Evolutionary conservation across 1,140 invertebrate species (phyloP).

Genomic region (Drosophila sturtevanti): DNA sequence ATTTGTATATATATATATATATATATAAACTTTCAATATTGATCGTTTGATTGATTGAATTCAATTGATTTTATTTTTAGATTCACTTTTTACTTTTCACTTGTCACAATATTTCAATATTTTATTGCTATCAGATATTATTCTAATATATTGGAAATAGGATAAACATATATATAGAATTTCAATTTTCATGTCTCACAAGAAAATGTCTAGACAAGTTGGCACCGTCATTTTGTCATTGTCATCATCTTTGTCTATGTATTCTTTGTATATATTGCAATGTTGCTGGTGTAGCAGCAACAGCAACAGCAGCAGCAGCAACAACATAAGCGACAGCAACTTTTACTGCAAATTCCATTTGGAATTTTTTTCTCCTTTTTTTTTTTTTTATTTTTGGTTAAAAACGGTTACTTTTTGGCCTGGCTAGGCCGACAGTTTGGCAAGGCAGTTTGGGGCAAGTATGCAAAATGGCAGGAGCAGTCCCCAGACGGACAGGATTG

Average conservation of each 20-base stretch:
- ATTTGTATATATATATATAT: no score
- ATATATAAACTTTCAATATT: no score
- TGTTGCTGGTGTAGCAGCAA: conserved; percentile 21
- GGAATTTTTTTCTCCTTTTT: background rate
- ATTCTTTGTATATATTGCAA: conserved; percentile 32
- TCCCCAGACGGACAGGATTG: conserved; percentile 27
- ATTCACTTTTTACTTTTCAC: no score
- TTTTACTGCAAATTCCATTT: conserved; percentile 53
- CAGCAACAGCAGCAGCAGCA: conserved; percentile 14
- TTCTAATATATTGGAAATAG: no score
- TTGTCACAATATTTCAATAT: no score
- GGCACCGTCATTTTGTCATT: conserved; percentile 35
- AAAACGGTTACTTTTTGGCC: conserved; percentile 17
- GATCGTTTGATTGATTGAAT: no score
- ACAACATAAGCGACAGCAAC: conserved; percentile 19
- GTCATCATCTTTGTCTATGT: conserved; percentile 12
- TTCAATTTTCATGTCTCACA: background rate
- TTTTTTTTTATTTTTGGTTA: background rate
- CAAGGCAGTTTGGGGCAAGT: conserved; percentile 42
- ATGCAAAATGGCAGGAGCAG: conserved; percentile 54
- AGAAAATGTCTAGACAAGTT: conserved; percentile 44
- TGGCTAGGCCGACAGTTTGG: conserved; percentile 22
- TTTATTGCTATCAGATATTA: no score
- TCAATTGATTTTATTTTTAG: no score
- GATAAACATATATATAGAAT: no score